These are phyloP conservation scores for Bellardia bayeri DNA, from an alignment of 2,888 invertebrate genomes.

Conservation along the genomic window DNA sequence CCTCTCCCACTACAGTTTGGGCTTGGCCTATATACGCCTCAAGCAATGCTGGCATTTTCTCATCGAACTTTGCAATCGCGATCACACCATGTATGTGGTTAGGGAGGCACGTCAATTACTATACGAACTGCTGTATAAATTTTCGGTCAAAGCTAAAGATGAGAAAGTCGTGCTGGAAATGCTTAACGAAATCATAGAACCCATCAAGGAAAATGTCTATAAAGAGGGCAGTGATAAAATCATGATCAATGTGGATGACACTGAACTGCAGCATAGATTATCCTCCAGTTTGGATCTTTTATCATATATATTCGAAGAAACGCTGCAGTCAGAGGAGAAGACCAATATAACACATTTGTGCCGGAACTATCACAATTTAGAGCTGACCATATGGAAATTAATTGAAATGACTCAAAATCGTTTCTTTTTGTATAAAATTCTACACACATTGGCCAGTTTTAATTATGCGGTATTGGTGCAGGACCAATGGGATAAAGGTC, in stretches of 20 bases:
- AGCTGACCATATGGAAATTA: slow-evolving; percentile 81
- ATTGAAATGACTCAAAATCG: slow-evolving; percentile 82
- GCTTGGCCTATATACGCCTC: slow-evolving; percentile 88
- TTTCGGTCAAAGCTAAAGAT: slow-evolving; percentile 83
- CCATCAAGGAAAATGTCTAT: slow-evolving; percentile 86
- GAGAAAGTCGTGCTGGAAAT: slow-evolving; percentile 86
- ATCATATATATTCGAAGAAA: slow-evolving; percentile 85
- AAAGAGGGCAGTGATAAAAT: slow-evolving; percentile 79
- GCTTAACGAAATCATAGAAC: slow-evolving; percentile 86
- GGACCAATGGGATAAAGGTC: slow-evolving; percentile 78
- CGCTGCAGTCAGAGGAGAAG: slow-evolving; percentile 84
- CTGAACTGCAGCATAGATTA: slow-evolving; percentile 85
- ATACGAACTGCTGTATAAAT: slow-evolving; percentile 86
- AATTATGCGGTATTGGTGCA: slow-evolving; percentile 81
- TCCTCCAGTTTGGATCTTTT: slow-evolving; percentile 87
- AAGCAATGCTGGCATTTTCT: slow-evolving; percentile 88
- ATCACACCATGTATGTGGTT: slow-evolving; percentile 89
- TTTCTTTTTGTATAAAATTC: slow-evolving; percentile 80
- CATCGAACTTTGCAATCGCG: slow-evolving; percentile 87
- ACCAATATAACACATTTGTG: slow-evolving; percentile 81
- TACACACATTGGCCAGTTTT: slow-evolving; percentile 78
- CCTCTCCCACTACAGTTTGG: slow-evolving; percentile 87
- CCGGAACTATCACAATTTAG: slow-evolving; percentile 80
- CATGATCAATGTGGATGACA: slow-evolving; percentile 84
- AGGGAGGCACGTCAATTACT: slow-evolving; percentile 88